Evolutionary conservation across 1,140 invertebrate species (phyloP).

Genomic region (Acromyrmex echinatior): DNA sequence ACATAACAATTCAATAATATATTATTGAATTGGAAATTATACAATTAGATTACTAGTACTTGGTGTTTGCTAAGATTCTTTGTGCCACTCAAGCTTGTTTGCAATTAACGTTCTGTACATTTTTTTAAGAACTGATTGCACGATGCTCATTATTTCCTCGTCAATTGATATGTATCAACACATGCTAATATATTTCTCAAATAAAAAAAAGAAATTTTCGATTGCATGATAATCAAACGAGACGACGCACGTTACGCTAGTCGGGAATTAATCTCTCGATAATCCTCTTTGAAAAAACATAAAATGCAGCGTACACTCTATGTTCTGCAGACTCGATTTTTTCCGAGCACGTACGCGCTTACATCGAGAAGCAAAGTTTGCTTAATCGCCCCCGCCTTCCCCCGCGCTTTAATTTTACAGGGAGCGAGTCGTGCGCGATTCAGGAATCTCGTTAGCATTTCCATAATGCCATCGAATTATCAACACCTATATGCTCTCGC

Average conservation of each 20-base stretch:
- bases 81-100: neutral
- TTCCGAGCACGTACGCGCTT: conserved; percentile 59
- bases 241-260: neutral
- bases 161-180: neutral
- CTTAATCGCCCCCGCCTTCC: conserved; percentile 29
- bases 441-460: conserved; percentile 72
- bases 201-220: neutral
- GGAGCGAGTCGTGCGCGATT: conserved; percentile 41
- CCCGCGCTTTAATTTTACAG: conserved; percentile 59
- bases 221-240: conserved; percentile 29
- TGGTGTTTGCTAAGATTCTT: neutral
- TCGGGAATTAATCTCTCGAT: conserved; percentile 50
- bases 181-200: conserved; percentile 25
- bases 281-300: conserved; percentile 31
- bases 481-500: conserved; percentile 68
- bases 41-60: too few relatives aligned
- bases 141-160: neutral
- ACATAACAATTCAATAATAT: too few relatives aligned
- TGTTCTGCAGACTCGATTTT: conserved; percentile 53
- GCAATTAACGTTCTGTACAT: neutral
- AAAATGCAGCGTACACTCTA: conserved; percentile 24
- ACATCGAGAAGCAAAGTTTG: conserved; percentile 52
- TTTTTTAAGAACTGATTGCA: neutral
- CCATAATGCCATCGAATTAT: conserved; percentile 77
- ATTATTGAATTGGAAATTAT: too few relatives aligned